Conservation (phyloP, 2,888 invertebrate species). For the Cacoxenus indagator region DNA sequence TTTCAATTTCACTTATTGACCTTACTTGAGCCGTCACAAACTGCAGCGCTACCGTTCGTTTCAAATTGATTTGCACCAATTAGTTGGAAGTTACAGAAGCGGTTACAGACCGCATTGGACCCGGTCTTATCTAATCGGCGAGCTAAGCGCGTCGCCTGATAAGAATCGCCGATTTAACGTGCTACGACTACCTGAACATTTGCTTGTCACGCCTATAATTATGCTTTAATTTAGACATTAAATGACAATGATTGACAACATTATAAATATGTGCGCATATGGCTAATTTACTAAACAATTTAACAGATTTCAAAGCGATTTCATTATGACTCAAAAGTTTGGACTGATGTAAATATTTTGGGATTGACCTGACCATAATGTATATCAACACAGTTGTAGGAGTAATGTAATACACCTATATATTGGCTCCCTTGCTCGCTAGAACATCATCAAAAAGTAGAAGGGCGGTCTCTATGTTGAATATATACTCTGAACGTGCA, state of each 20-base stretch:
- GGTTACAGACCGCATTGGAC: not conserved
- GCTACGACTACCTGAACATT: conserved; percentile 45
- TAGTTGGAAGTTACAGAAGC: not conserved
- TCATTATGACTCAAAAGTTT: too few relatives aligned
- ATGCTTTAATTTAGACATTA: conserved; percentile 51
- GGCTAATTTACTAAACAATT: too few relatives aligned
- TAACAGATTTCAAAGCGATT: too few relatives aligned
- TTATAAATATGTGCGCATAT: too few relatives aligned
- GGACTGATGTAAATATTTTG: too few relatives aligned
- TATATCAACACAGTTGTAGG: too few relatives aligned
- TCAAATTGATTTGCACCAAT: not conserved
- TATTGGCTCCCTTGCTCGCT: too few relatives aligned
- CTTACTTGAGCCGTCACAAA: not conserved
- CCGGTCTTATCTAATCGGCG: conserved; percentile 34
- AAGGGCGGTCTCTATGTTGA: too few relatives aligned
- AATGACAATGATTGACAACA: conserved; percentile 33
- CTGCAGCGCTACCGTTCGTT: not conserved
- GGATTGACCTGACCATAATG: too few relatives aligned
- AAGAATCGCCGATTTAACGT: conserved; percentile 27
- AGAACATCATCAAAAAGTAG: too few relatives aligned
- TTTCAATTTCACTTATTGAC: not conserved
- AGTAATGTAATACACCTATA: too few relatives aligned
- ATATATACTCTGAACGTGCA: too few relatives aligned
- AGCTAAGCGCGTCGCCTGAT: conserved; percentile 18
- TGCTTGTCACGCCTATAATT: conserved; percentile 60